A percentile compares a stretch with the other conserved stretches of the same genome.
These are phyloP conservation scores for Poicephalus gulielmi DNA, from an alignment of 2,113 vertebrate genomes.

Conservation along the genomic window DNA sequence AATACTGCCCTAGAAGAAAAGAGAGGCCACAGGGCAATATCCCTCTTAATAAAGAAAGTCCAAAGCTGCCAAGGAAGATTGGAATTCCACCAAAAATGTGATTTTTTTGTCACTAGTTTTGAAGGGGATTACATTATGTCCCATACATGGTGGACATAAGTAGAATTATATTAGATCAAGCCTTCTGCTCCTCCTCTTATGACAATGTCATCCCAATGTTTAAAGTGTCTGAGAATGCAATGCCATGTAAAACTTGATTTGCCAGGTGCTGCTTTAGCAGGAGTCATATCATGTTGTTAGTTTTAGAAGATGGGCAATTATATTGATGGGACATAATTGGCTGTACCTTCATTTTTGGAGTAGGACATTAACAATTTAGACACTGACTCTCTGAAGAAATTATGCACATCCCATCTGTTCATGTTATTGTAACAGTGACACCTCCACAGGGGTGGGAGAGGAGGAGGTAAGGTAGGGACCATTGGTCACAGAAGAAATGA, in stretches of 20 bases:
- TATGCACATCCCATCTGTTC: conserved; percentile 55
- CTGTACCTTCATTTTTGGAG: conserved; percentile 31
- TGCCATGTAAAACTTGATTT: conserved; percentile 52
- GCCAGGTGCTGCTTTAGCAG: conserved; percentile 72
- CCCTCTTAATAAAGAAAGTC: conserved; percentile 49
- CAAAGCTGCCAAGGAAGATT: conserved; percentile 39
- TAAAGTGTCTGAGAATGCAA: conserved; percentile 32
- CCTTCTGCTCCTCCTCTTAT: conserved; percentile 63
- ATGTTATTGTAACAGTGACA: conserved; percentile 54
- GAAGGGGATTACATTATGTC: conserved; percentile 39
- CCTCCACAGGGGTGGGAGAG: conserved; percentile 27
- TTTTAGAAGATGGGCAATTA: conserved; percentile 56
- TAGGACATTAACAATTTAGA: conserved; percentile 28
- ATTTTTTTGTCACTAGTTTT: conserved; percentile 37
- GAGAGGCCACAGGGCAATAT: conserved; percentile 10
- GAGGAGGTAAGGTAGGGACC: neutral
- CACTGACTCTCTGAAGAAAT: conserved; percentile 40
- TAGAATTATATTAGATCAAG: conserved; percentile 64
- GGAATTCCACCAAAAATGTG: conserved; percentile 42
- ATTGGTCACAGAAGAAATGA: conserved; percentile 1
- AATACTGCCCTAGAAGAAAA: conserved; percentile 14
- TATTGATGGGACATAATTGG: conserved; percentile 15
- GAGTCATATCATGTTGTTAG: conserved; percentile 65
- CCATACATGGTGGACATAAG: conserved; percentile 17
- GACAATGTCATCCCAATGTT: conserved; percentile 63